A percentile compares a stretch with the other conserved stretches of the same genome.
These are phyloP conservation scores for Mesorhabditis spiculigera DNA, from an alignment of 2,888 invertebrate species.

Conservation along the genomic window DNA sequence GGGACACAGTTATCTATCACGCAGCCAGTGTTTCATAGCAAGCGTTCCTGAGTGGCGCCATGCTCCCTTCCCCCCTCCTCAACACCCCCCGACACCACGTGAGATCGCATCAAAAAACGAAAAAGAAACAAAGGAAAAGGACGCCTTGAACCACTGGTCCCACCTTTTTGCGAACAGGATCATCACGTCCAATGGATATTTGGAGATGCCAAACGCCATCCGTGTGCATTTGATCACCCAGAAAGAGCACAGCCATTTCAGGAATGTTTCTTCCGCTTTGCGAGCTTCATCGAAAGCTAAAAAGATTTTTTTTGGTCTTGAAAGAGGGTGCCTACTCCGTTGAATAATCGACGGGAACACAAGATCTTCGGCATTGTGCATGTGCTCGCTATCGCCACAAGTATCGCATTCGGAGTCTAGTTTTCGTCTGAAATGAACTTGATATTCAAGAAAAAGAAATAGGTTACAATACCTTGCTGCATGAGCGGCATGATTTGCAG, in stretches of 20 bases:
- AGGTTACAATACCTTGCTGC: background rate
- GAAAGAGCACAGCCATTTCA: slow-evolving; percentile 44
- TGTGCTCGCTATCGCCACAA: slow-evolving; percentile 45
- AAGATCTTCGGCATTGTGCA: slow-evolving; percentile 19
- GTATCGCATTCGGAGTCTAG: slow-evolving; percentile 52
- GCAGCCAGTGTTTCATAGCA: no score
- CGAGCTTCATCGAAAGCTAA: slow-evolving; percentile 45
- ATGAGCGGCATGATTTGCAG: background rate
- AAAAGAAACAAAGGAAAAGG: background rate
- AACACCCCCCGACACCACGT: no score
- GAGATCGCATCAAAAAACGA: background rate
- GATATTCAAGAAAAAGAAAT: background rate
- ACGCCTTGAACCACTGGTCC: background rate
- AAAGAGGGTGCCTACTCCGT: slow-evolving; percentile 24
- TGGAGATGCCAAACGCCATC: slow-evolving; percentile 30
- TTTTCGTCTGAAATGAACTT: background rate
- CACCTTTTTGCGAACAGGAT: slow-evolving; percentile 33
- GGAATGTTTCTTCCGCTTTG: slow-evolving; percentile 33
- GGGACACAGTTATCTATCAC: no score
- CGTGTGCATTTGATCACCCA: slow-evolving; percentile 38
- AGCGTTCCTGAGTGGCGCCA: no score
- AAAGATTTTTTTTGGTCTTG: slow-evolving; percentile 15
- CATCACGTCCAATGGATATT: slow-evolving; percentile 34
- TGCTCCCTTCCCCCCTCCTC: no score
- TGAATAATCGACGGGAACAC: slow-evolving; percentile 32